Conservation (phyloP, 2,888 invertebrate species). For the Venustoraphidia nigricollis region DNA sequence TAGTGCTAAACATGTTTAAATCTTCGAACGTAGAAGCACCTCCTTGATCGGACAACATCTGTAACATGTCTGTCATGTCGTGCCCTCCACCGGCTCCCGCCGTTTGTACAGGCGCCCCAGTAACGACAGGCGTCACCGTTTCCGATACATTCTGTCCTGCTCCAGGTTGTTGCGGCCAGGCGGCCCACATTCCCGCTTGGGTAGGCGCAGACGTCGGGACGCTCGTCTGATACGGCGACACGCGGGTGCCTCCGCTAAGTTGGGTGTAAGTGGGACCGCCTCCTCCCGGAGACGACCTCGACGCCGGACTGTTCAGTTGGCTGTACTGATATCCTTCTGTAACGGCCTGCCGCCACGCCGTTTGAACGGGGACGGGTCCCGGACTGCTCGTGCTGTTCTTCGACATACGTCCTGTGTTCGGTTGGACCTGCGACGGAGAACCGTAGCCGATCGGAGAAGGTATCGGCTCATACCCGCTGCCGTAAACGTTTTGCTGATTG, state of each 20-base stretch:
- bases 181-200: slow-evolving; percentile 22
- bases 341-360: slow-evolving; percentile 48
- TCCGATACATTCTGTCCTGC: neutral
- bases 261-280: slow-evolving; percentile 57
- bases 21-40: slow-evolving; percentile 76
- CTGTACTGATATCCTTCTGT: slow-evolving; percentile 56
- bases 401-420: slow-evolving; percentile 45
- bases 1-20: slow-evolving; percentile 78
- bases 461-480: slow-evolving; percentile 55
- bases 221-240: slow-evolving; percentile 28
- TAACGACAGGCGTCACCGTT: slow-evolving; percentile 20
- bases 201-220: slow-evolving; percentile 16
- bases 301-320: slow-evolving; percentile 16
- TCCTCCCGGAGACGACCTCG: slow-evolving; percentile 7
- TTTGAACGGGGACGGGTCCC: slow-evolving; percentile 50
- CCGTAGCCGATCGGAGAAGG: slow-evolving; percentile 54
- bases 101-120: slow-evolving; percentile 22
- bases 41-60: slow-evolving; percentile 73
- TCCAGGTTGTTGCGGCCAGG: slow-evolving; percentile 6
- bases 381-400: slow-evolving; percentile 55
- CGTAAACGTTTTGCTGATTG: slow-evolving; percentile 54
- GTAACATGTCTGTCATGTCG: slow-evolving; percentile 83
- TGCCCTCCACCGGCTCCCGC: slow-evolving; percentile 36
- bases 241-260: slow-evolving; percentile 43
- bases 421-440: slow-evolving; percentile 43